Base-by-base conservation (phyloP, 2,888 invertebrate species). In the Macrosoma leucophasiata region DNA sequence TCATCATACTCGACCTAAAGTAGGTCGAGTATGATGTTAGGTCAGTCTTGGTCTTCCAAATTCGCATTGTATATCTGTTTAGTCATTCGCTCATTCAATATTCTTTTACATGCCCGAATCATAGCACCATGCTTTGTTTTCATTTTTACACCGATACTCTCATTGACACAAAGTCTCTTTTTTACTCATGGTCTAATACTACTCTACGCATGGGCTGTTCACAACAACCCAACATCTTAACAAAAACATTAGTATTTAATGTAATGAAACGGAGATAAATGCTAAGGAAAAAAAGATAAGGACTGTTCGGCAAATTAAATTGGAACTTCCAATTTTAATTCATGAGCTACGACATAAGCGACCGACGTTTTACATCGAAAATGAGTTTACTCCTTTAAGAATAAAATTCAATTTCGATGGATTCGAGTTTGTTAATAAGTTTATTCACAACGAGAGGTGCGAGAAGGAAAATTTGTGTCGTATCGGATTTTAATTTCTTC, bases 401-500 rank as follows among this genome's bases (percentile, higher is more conserved):
- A 29, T 55, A 61, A 19, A 40, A 55, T 53, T 33, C 22, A 39
- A 22, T 54, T 31, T 58, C 1, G 12, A 13, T 12, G 18, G 19
- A 30, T 39, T 33, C 26, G 20, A 21, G 26, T 22, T 24, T 47
- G 52, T 55, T 53, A 38, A 39, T 47, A 50, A 42, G 51, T 46
- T 41, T 37, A 50, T 13, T 10, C n/a, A 9, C 17, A 13, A 26
- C 13, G 17, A 10, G n/a, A 20, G 13, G 18, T 35, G 54, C 52
- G 52, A 57, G 55, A 48, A 54, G 62, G 73, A 66, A 74, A 76
- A 74, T 79, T 78, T 77, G 76, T 76, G 76, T 78, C 74, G 81
- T 81, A 81, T 82, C 75, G 76, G 77, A 73, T 78, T 82, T 82
- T 79, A 79, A 81, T 81, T 81, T 79, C 78, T 79, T 60, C 60